Percentiles rank a stretch among this genome's conserved stretches.
These are phyloP conservation scores for Neosalanx taihuensis DNA, from an alignment of 2,797 vertebrate genomes.

Conservation along the genomic window DNA sequence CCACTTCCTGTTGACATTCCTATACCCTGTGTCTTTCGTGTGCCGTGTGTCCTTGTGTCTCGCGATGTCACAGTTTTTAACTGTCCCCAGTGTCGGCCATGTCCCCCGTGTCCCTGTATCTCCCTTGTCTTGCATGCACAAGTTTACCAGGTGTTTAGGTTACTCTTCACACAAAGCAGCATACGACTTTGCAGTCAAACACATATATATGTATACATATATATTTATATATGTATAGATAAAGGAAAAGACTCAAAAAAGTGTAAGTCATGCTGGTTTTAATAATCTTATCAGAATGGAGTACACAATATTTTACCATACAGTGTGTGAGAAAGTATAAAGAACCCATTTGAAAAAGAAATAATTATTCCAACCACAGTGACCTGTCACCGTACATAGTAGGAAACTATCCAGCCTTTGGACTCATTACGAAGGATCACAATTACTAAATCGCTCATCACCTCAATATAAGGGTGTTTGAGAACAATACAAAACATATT, in stretches of 20 bases:
- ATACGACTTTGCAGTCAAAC: background rate
- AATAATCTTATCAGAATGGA: conserved; percentile 91
- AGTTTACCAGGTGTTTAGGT: too few relatives aligned
- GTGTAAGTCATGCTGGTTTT: conserved; percentile 85
- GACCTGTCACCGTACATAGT: conserved; percentile 83
- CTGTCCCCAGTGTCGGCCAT: background rate
- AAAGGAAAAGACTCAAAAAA: background rate
- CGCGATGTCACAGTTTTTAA: background rate
- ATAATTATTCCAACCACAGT: conserved; percentile 79
- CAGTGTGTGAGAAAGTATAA: conserved; percentile 78
- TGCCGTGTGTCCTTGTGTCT: background rate
- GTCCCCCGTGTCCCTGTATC: background rate
- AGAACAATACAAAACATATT: conserved; percentile 76
- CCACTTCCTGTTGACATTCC: conserved; percentile 63
- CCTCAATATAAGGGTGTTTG: conserved; percentile 68
- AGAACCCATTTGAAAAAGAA: conserved; percentile 82
- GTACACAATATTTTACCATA: conserved; percentile 86
- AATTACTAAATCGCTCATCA: conserved; percentile 64
- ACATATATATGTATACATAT: background rate
- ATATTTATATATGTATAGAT: too few relatives aligned
- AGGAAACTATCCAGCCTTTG: conserved; percentile 67
- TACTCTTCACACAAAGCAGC: too few relatives aligned
- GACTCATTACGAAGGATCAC: conserved; percentile 30
- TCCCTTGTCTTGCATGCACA: too few relatives aligned
- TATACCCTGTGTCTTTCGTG: conserved; percentile 17